Evolutionary conservation across 2,888 invertebrate genomes (phyloP), one percentile per base, ranked within the genome.

Genomic region (Molanna angustata): DNA sequence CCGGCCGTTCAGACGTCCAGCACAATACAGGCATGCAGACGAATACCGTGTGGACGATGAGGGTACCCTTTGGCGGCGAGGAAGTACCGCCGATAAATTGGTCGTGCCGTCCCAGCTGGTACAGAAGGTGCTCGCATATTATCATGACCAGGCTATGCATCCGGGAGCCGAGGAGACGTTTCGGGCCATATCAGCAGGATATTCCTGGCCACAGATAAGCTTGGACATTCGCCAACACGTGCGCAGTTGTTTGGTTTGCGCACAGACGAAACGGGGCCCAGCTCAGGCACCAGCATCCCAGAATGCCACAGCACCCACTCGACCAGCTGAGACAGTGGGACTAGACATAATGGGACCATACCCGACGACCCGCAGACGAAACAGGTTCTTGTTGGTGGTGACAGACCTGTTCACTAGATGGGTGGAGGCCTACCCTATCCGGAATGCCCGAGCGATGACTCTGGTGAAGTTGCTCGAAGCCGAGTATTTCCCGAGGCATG

Each of bases 381-480:
- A 58, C 33, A 33, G 44, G 4, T 56, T 39, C 41, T 37, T 62
- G 9, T 42, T 62, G 6, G 62, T 62, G 0, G 40, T 60, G 0
- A 62, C 60, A 1, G 61, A 63, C 20, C 9, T 62, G 1, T 63
- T 58, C 27, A 60, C 58, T 11, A 49, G 57, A 13, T 64, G 64
- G 61, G 52, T 55, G 1, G 62, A 63, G 37, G 62, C 61, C 0
- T 61, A 57, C 39, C 50, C 62, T 1, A 32, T 58, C 7, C 22
- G 42, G 9, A 16, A 17, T 4, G 39, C 56, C 6, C 46, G 49
- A 1, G 35, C 57, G 1, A 13, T 13, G 1, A 14, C 4, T 4
- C 4, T 40, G 7, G 6, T 40, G 7, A 6, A 6, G 3, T 9
- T 16, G 6, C 19, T 40, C 4, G 40, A 40, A 13, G 17, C 7